A percentile compares a stretch with the other conserved stretches of the same genome.
Conservation (phyloP, 2,888 invertebrate species). For the Selenia dentaria region DNA sequence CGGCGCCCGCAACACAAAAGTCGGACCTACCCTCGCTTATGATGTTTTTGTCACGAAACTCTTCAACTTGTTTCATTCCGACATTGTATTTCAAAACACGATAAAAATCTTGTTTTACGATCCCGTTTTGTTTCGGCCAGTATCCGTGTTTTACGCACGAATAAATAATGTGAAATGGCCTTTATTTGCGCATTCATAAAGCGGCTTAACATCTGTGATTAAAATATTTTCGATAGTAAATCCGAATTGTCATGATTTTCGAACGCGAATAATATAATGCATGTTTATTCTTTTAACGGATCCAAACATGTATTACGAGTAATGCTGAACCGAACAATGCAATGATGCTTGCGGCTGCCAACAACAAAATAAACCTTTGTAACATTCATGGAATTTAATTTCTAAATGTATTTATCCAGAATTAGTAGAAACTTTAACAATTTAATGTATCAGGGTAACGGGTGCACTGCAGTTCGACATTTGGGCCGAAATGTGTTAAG, state of each 20-base stretch:
- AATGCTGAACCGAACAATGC: too few relatives aligned
- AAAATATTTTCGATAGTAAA: constrained; percentile 21
- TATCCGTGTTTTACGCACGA: constrained; percentile 27
- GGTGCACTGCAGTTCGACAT: too few relatives aligned
- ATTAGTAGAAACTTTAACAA: too few relatives aligned
- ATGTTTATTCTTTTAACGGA: background rate
- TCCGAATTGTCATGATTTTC: constrained; percentile 5
- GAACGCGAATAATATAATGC: background rate
- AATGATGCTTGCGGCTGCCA: too few relatives aligned
- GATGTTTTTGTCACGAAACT: constrained; percentile 33
- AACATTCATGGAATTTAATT: too few relatives aligned
- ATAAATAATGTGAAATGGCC: constrained; percentile 30
- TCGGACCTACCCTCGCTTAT: constrained; percentile 25
- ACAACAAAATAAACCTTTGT: too few relatives aligned
- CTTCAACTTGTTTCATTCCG: constrained; percentile 32
- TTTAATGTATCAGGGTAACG: too few relatives aligned
- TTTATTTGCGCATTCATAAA: constrained; percentile 31
- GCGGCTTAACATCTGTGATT: constrained; percentile 28
- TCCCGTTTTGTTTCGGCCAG: constrained; percentile 28
- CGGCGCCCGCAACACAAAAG: constrained; percentile 18
- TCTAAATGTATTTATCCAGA: too few relatives aligned
- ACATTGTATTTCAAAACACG: constrained; percentile 34
- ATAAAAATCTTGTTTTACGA: constrained; percentile 36
- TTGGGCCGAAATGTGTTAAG: too few relatives aligned
- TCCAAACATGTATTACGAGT: background rate